Conservation (phyloP, 2,797 vertebrate genomes). For the Falco naumanni region DNA sequence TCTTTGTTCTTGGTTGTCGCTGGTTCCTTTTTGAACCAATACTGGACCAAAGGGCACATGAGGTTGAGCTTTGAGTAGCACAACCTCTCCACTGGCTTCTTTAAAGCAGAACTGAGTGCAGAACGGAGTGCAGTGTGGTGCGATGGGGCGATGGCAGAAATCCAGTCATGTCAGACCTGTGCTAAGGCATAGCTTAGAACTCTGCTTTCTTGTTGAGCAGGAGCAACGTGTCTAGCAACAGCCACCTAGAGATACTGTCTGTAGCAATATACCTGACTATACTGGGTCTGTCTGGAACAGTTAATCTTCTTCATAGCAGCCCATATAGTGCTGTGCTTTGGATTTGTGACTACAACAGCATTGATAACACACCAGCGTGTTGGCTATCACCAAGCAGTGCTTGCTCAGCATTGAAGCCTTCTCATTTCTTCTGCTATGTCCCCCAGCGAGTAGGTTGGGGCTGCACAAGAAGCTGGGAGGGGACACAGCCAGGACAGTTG, state of each 20-base stretch:
- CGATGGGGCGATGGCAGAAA: accelerated
- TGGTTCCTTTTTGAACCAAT: background rate
- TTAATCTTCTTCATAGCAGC: background rate
- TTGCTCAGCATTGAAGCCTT: background rate
- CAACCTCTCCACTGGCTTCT: background rate
- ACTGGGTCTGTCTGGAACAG: background rate
- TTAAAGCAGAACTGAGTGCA: background rate
- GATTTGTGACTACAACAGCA: background rate
- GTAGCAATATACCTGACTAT: background rate
- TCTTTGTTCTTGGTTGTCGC: background rate
- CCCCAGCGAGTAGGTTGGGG: background rate
- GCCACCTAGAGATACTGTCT: background rate
- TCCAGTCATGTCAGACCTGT: background rate
- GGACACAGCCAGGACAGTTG: background rate
- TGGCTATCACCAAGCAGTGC: background rate
- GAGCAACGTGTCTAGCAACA: background rate
- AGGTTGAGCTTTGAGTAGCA: background rate
- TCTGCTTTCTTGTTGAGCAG: background rate
- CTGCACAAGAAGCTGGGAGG: background rate
- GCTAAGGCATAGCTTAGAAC: background rate
- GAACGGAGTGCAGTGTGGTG: background rate
- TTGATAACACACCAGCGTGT: background rate
- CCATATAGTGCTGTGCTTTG: background rate
- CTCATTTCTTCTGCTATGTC: background rate
- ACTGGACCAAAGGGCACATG: background rate